Evolutionary conservation across 2,113 vertebrate species (phyloP), one percentile per base, ranked within the genome.

Genomic region (Craseonycteris thonglongyai): DNA sequence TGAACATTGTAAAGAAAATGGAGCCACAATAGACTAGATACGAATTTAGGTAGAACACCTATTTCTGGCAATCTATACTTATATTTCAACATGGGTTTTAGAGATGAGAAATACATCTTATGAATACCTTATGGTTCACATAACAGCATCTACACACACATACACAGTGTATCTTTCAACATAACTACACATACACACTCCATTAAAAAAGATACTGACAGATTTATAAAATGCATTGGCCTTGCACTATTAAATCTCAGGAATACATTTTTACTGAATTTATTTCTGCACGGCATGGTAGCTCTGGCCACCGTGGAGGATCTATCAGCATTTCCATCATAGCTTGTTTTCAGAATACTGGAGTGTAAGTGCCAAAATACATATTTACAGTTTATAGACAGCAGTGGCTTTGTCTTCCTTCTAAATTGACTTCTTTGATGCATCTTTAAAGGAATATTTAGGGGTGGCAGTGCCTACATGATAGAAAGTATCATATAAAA

Each of bases 311-410:
- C 45, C 56, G 0, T 58, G 90, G 91, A 85, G 93, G 93, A 92
- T 72, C 90, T 88, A 68, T 96, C 68, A 96, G 95, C 94, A 96
- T 96, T 96, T 97, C 96, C 78, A 96, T 79, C 0, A 0, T 30
- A 75, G 95, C 0, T 5, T 85, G 59, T 88, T 97, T 98, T 96
- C 94, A 93, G 86, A 61, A 95, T 79, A 85, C 6, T 89, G 89
- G n/a, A 90, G 63, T 92, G 92, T 86, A 96, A 86, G 91, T 71
- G 94, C 92, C 95, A 95, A 97, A 88, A 95, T 79, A 94, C 72
- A 94, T 96, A 97, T 97, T 97, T 97, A 96, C 90, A 97, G 81
- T 95, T 96, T 96, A 95, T 83, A 95, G 91, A 97, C 93, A 95
- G 63, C 0, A 54, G 95, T 89, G 85, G 85, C 94, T 97, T 95